Conservation (phyloP, 2,888 invertebrate species). For the Thalpophila matura region DNA sequence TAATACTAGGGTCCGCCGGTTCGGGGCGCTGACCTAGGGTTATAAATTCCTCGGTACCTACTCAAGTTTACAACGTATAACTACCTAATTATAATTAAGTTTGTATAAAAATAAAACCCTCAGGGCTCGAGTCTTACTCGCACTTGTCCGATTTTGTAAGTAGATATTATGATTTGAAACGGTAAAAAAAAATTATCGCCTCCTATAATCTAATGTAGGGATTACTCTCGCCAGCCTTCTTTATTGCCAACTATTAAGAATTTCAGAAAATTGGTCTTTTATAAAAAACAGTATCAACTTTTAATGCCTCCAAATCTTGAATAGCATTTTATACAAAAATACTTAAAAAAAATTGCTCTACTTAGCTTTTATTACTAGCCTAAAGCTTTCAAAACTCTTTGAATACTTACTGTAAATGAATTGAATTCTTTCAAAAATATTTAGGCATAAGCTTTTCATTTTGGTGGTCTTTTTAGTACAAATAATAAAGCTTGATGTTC, state of each 20-base stretch:
- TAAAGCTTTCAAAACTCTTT: slow-evolving; percentile 54
- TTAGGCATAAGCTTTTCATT: slow-evolving; percentile 44
- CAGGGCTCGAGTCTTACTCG: no score
- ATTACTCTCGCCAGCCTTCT: slow-evolving; percentile 23
- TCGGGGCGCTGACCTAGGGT: no score
- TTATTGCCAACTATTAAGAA: slow-evolving; percentile 35
- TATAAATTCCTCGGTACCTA: no score
- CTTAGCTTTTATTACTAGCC: slow-evolving; percentile 45
- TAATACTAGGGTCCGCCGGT: no score
- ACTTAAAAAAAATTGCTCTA: slow-evolving; percentile 23
- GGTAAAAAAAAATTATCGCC: background rate
- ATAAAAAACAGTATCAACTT: slow-evolving; percentile 35
- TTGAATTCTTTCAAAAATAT: slow-evolving; percentile 48
- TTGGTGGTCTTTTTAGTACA: slow-evolving; percentile 43
- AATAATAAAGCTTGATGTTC: slow-evolving; percentile 50
- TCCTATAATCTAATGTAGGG: background rate
- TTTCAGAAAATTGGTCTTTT: slow-evolving; percentile 20
- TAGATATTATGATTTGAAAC: background rate
- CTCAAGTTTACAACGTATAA: no score
- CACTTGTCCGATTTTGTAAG: no score
- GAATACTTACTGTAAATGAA: slow-evolving; percentile 47
- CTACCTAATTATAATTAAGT: no score
- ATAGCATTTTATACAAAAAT: slow-evolving; percentile 39
- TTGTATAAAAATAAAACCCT: no score
- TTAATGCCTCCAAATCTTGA: slow-evolving; percentile 13